Conservation (phyloP, 53 echinoderm and acorn worm genomes). For the Zoroaster sp. region DNA sequence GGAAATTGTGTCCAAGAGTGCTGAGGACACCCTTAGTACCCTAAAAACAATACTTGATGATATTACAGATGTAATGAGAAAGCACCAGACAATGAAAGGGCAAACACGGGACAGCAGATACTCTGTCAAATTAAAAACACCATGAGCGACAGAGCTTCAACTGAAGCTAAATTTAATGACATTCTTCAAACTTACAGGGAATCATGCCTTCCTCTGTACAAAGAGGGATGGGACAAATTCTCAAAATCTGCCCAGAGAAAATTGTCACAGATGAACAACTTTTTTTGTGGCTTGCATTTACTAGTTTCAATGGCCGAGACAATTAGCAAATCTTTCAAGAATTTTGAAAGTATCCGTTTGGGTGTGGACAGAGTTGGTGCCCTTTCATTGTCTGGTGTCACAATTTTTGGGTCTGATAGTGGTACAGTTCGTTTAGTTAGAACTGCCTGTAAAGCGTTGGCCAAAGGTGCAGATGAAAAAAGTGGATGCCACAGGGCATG, state of each 20-base stretch:
- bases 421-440: conserved; percentile 21
- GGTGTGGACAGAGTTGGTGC: conserved; percentile 22
- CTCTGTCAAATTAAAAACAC: neutral
- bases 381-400: conserved; percentile 2
- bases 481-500: conserved; percentile 39
- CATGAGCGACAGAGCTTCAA: neutral
- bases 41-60: neutral
- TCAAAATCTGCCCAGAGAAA: neutral
- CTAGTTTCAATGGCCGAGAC: neutral
- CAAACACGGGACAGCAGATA: neutral
- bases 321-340: conserved; percentile 11
- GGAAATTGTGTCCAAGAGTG: conserved; percentile 23
- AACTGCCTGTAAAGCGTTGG: conserved; percentile 5
- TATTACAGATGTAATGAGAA: neutral
- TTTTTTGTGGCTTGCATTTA: conserved; percentile 2
- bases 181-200: neutral
- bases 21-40: conserved; percentile 3
- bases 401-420: conserved; percentile 12
- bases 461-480: conserved; percentile 36
- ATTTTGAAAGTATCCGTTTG: conserved; percentile 15
- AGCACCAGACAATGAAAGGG: neutral
- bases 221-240: conserved; percentile 1
- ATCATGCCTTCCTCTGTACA: neutral
- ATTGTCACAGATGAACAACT: conserved; percentile 5
- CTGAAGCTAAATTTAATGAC: neutral